Evolutionary conservation across 2,797 vertebrate species (phyloP).

Genomic region (Phoebastria nigripes): DNA sequence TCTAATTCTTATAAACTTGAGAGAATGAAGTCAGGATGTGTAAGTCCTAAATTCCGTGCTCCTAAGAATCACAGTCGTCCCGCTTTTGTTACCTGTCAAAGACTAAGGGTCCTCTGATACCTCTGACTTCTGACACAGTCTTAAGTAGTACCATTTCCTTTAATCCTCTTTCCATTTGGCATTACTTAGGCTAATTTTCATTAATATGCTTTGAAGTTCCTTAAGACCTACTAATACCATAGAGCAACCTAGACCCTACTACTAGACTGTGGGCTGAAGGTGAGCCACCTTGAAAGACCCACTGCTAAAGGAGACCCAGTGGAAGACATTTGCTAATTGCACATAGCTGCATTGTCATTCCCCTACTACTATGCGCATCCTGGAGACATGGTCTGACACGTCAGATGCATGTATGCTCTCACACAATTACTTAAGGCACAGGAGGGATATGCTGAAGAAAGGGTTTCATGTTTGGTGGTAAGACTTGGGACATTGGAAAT

Average conservation of each 20-base stretch:
- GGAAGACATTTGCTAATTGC: background rate
- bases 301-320: background rate
- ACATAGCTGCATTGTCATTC: background rate
- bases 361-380: background rate
- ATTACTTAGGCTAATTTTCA: background rate
- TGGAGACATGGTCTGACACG: background rate
- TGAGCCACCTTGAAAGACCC: background rate
- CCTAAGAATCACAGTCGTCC: background rate
- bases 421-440: background rate
- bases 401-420: background rate
- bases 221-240: background rate
- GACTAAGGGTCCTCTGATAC: background rate
- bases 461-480: background rate
- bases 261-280: background rate
- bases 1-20: background rate
- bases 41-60: background rate
- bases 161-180: background rate
- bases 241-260: background rate
- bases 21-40: background rate
- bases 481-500: background rate
- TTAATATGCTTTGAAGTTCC: background rate
- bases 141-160: background rate
- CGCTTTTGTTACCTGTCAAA: background rate
- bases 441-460: background rate
- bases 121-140: background rate